Conservation (phyloP, 2,797 vertebrate genomes). For the Acanthurus tractus region DNA sequence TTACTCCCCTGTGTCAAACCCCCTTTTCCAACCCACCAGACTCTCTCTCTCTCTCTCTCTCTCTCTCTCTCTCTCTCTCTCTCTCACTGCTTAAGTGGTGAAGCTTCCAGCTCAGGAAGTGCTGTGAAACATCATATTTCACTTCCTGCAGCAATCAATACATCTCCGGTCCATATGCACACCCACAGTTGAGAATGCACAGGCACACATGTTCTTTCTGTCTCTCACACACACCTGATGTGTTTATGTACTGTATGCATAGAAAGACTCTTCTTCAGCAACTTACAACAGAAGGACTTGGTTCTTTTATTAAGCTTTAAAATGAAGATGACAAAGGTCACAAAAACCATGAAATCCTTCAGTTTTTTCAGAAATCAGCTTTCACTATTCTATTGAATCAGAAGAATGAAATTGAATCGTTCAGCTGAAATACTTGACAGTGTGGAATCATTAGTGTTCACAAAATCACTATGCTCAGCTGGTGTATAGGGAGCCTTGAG, state of each 20-base stretch:
- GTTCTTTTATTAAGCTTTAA: conserved; percentile 4
- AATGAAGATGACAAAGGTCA: not conserved
- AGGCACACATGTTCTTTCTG: conserved; percentile 15
- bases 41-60: conserved; percentile 37
- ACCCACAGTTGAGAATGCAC: conserved; percentile 41
- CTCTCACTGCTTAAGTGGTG: conserved; percentile 48
- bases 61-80: conserved; percentile 36
- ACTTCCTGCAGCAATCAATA: conserved; percentile 89
- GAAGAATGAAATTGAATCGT: not conserved
- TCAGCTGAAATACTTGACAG: not conserved
- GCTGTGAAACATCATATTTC: conserved; percentile 85
- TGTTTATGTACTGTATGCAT: conserved; percentile 25
- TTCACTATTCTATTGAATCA: not conserved
- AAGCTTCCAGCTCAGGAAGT: conserved; percentile 84
- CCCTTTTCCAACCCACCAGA: conserved; percentile 24
- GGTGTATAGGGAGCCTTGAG: not conserved
- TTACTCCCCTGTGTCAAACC: conserved; percentile 39
- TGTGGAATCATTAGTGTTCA: not conserved
- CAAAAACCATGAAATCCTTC: conserved; percentile 22
- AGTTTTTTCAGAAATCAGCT: not conserved
- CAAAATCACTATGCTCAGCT: not conserved
- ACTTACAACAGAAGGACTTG: not conserved
- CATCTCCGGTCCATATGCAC: conserved; percentile 72
- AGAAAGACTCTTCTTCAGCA: conserved; percentile 11
- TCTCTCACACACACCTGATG: conserved; percentile 25